Percentiles rank a stretch among this genome's conserved stretches.
Conservation (phyloP, 1,140 invertebrate species). For the Rhopalosiphum padi region DNA sequence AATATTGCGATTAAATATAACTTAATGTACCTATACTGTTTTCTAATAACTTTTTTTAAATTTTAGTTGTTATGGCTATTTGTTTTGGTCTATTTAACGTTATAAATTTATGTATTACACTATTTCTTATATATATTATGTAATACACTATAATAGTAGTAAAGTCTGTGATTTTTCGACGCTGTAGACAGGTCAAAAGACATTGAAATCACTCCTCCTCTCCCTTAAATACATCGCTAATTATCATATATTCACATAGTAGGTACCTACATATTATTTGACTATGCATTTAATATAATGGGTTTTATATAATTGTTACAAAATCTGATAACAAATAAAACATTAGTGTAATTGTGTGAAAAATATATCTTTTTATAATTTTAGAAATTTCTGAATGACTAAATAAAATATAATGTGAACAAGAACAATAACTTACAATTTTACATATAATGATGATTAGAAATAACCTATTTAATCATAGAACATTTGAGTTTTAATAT, state of each 20-base stretch:
- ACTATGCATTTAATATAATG: neutral
- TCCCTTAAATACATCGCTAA: neutral
- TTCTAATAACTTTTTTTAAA: too few relatives aligned
- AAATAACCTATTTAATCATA: neutral
- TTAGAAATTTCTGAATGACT: neutral
- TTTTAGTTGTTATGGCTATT: too few relatives aligned
- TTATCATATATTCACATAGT: constrained; percentile 4
- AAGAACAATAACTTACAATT: neutral
- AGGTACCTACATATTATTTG: neutral
- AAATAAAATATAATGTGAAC: neutral
- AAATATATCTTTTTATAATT: neutral
- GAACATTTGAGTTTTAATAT: neutral
- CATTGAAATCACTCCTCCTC: neutral
- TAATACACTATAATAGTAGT: too few relatives aligned
- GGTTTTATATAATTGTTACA: neutral
- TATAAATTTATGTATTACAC: too few relatives aligned
- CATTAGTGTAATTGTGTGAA: constrained; percentile 1
- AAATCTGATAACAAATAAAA: neutral
- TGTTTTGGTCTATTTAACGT: too few relatives aligned
- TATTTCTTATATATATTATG: too few relatives aligned
- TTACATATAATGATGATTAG: neutral
- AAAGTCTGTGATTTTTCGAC: neutral
- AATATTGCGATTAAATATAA: too few relatives aligned
- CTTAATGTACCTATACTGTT: too few relatives aligned
- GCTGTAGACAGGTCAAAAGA: neutral